Evolutionary conservation across 1,140 invertebrate species (phyloP).

Genomic region (Neotoxoptera formosana): DNA sequence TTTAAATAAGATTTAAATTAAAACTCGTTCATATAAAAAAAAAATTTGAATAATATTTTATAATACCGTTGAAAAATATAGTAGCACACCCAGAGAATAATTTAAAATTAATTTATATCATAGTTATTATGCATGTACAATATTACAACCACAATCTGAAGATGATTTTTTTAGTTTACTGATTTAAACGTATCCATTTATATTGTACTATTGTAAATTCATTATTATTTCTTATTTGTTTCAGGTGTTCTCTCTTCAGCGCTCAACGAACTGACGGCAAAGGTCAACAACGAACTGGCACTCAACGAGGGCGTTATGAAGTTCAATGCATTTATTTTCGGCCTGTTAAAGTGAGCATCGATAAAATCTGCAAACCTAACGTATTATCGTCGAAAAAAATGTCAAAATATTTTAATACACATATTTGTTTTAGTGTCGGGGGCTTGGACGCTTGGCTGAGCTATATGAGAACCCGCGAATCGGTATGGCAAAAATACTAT

Average conservation of each 20-base stretch:
- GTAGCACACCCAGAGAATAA: background rate
- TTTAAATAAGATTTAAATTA: background rate
- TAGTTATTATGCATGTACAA: background rate
- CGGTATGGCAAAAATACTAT: conserved; percentile 83
- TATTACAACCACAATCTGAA: background rate
- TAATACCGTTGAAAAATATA: background rate
- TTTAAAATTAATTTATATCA: background rate
- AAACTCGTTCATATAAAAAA: background rate
- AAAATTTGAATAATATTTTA: background rate
- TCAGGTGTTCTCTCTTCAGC: conserved; percentile 80
- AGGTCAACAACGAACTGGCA: conserved; percentile 83
- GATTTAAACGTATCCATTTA: background rate
- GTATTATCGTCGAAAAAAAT: background rate
- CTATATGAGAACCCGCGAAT: conserved; percentile 81
- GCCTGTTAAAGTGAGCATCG: conserved; percentile 81
- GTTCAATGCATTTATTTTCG: conserved; percentile 89
- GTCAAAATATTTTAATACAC: background rate
- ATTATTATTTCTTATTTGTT: conserved; percentile 28
- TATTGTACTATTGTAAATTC: background rate
- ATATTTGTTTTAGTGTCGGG: conserved; percentile 71
- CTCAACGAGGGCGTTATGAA: conserved; percentile 85
- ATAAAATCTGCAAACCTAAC: background rate
- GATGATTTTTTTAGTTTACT: background rate
- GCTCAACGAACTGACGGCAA: conserved; percentile 84
- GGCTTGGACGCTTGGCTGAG: conserved; percentile 86